phyloP scores from a whole-genome alignment of 30 jellyfish, hydroid and myxozoan species.

The Aurelia sp. region DNA sequence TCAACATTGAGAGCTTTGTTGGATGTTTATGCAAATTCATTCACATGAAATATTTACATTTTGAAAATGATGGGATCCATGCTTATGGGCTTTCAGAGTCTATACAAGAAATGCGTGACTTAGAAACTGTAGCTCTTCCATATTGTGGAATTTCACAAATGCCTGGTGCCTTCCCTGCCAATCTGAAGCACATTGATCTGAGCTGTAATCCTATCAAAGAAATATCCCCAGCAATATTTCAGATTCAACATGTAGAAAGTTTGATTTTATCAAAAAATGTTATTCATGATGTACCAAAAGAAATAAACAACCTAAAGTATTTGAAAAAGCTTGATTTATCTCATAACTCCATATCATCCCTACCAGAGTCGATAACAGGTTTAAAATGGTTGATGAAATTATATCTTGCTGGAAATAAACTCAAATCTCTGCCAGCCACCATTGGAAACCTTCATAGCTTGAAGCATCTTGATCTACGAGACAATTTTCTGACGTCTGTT shows the following conservation, averaged over 20 bases:
- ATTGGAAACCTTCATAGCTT: constrained; percentile 38
- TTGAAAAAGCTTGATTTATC: constrained; percentile 72
- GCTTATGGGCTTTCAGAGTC: not conserved
- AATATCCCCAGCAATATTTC: constrained; percentile 43
- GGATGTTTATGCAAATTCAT: not conserved
- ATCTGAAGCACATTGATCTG: constrained; percentile 42
- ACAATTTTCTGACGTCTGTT: constrained; percentile 55
- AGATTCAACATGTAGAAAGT: constrained; percentile 23
- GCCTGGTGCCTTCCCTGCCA: not conserved
- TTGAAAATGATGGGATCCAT: constrained; percentile 36
- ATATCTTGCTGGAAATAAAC: constrained; percentile 40
- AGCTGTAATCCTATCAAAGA: constrained; percentile 31
- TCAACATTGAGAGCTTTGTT: not conserved
- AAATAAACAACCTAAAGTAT: not conserved
- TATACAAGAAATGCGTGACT: not conserved
- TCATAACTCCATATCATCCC: constrained; percentile 9
- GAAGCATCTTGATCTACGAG: constrained; percentile 54
- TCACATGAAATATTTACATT: constrained; percentile 6
- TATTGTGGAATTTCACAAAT: constrained; percentile 20
- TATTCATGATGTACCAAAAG: constrained; percentile 58
- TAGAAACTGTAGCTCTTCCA: constrained; percentile 21
- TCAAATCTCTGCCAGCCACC: constrained; percentile 53
- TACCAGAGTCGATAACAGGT: constrained; percentile 23
- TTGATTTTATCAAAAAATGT: constrained; percentile 58
- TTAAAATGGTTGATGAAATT: constrained; percentile 36